Conservation (phyloP, 2,113 vertebrate species). For the Prionailurus viverrinus region DNA sequence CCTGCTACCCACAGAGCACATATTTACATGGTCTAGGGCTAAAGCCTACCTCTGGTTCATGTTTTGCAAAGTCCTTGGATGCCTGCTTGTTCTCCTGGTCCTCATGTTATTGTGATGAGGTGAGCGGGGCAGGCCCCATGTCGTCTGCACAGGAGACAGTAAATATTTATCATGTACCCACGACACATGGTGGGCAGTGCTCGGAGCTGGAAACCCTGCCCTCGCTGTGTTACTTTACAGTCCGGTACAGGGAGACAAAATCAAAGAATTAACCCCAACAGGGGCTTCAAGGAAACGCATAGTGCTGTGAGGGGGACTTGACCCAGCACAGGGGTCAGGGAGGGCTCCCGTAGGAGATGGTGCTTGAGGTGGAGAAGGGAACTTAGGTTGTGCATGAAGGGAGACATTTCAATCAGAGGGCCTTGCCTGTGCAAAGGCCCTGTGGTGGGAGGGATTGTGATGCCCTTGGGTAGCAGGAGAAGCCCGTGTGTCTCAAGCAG, state of each 20-base stretch:
- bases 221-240: neutral
- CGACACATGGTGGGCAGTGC: neutral
- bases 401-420: neutral
- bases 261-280: neutral
- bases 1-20: fast-evolving
- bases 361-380: neutral
- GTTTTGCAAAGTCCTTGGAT: neutral
- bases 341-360: neutral
- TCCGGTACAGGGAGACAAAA: neutral
- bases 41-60: neutral
- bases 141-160: neutral
- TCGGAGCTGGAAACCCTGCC: neutral
- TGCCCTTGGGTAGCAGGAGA: neutral
- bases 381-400: fast-evolving
- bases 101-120: neutral
- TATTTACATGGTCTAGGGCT: neutral
- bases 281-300: neutral
- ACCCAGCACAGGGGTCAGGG: neutral
- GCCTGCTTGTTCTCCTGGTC: neutral
- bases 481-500: neutral
- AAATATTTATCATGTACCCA: neutral
- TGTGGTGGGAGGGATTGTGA: neutral
- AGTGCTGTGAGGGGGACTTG: neutral
- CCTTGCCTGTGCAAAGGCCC: neutral
- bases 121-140: neutral